Evolutionary conservation across 2,113 vertebrate genomes (phyloP).

Genomic region (Alaudala cheleensis): DNA sequence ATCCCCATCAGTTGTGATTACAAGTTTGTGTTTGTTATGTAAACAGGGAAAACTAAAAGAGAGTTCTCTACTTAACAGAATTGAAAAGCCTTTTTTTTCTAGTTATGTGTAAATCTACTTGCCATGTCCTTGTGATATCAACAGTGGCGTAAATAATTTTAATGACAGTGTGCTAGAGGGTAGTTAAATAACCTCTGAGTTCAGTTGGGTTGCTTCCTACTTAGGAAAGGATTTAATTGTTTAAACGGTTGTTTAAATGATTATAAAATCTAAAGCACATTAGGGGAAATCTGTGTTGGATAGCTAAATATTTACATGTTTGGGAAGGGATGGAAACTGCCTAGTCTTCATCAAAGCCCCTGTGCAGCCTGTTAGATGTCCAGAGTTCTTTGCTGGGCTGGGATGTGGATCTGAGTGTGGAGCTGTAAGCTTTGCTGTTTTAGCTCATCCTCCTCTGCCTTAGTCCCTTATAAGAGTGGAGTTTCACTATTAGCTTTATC

Average conservation of each 20-base stretch:
- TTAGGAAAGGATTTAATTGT: not conserved
- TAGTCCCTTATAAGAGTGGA: fast-evolving
- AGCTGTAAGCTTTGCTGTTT: not conserved
- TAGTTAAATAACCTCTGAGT: not conserved
- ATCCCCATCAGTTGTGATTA: not conserved
- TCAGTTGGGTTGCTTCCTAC: not conserved
- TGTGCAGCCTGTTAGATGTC: not conserved
- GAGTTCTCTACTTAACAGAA: not conserved
- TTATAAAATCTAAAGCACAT: not conserved
- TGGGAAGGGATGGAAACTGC: not conserved
- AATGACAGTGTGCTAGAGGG: not conserved
- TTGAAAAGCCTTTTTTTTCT: not conserved
- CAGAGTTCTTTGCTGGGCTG: not conserved
- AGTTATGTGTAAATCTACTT: not conserved
- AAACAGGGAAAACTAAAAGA: not conserved
- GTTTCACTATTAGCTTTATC: not conserved
- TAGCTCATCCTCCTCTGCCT: not conserved
- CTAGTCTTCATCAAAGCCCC: not conserved
- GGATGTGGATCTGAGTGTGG: not conserved
- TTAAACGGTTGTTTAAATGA: not conserved
- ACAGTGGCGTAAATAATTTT: slow-evolving; percentile 9
- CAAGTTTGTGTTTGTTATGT: not conserved
- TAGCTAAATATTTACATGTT: not conserved
- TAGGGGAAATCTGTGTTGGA: not conserved
- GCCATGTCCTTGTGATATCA: not conserved